Percentiles rank a stretch among this genome's conserved stretches.
Evolutionary conservation across 2,113 vertebrate species (phyloP).

Genomic region (Reinhardtius hippoglossoides): DNA sequence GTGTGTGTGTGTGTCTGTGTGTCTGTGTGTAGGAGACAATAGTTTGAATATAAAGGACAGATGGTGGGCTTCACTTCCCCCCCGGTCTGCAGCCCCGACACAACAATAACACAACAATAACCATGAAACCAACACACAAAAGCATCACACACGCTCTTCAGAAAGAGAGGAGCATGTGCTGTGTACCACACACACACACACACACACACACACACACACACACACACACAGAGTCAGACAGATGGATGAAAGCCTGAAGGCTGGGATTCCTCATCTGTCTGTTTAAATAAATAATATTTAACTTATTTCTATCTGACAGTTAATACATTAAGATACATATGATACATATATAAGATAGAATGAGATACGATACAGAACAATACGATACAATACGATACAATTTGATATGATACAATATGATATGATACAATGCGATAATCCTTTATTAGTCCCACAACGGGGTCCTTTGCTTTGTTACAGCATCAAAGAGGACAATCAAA

Average conservation of each 20-base stretch:
- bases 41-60: slow-evolving; percentile 70
- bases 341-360: too few relatives aligned
- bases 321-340: not conserved
- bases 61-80: slow-evolving; percentile 67
- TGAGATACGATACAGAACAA: too few relatives aligned
- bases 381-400: too few relatives aligned
- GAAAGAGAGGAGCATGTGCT: slow-evolving; percentile 39
- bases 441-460: too few relatives aligned
- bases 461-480: too few relatives aligned
- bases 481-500: too few relatives aligned
- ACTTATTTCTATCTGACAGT: slow-evolving; percentile 1
- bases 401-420: too few relatives aligned
- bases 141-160: slow-evolving; percentile 49
- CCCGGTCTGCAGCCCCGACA: slow-evolving; percentile 30
- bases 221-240: slow-evolving; percentile 2
- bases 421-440: too few relatives aligned
- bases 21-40: slow-evolving; percentile 61
- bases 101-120: slow-evolving; percentile 69
- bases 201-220: slow-evolving; percentile 22
- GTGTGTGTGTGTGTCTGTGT: not conserved
- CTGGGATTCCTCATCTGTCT: not conserved
- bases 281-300: slow-evolving; percentile 14
- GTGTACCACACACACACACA: slow-evolving; percentile 46
- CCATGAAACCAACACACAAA: slow-evolving; percentile 66
- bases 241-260: slow-evolving; percentile 30